These are phyloP conservation scores for Zaprionus ornatus DNA, from an alignment of 1,140 invertebrate species.

Conservation along the genomic window DNA sequence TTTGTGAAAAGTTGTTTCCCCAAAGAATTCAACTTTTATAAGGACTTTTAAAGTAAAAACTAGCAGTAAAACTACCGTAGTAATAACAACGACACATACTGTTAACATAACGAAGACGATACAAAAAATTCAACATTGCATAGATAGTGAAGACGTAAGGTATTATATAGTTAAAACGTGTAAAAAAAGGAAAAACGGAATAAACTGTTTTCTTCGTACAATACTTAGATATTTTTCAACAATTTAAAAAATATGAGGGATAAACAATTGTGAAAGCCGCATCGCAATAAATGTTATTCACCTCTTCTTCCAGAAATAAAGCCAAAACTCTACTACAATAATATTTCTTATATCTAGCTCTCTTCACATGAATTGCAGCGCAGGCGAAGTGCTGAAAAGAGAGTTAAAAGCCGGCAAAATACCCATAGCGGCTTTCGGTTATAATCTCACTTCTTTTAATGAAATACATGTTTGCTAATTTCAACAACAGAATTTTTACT, in stretches of 20 bases:
- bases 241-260: not conserved
- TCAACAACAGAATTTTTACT: not conserved
- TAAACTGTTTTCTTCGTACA: too few relatives aligned
- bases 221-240: too few relatives aligned
- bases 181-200: too few relatives aligned
- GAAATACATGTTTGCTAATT: not conserved
- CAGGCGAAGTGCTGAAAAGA: constrained; percentile 36
- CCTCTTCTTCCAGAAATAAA: not conserved
- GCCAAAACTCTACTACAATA: constrained; percentile 44
- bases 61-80: too few relatives aligned
- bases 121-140: too few relatives aligned
- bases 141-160: too few relatives aligned
- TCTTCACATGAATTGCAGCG: constrained; percentile 35
- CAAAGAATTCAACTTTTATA: too few relatives aligned
- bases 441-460: not conserved
- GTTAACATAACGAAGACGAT: too few relatives aligned
- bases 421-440: not conserved
- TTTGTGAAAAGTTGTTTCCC: too few relatives aligned
- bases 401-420: constrained; percentile 61
- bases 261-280: not conserved
- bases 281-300: not conserved
- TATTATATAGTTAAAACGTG: too few relatives aligned
- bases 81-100: too few relatives aligned
- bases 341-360: constrained; percentile 34
- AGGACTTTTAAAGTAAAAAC: too few relatives aligned